Conservation (phyloP, 2,888 invertebrate species). For the Onchidella celtica region DNA sequence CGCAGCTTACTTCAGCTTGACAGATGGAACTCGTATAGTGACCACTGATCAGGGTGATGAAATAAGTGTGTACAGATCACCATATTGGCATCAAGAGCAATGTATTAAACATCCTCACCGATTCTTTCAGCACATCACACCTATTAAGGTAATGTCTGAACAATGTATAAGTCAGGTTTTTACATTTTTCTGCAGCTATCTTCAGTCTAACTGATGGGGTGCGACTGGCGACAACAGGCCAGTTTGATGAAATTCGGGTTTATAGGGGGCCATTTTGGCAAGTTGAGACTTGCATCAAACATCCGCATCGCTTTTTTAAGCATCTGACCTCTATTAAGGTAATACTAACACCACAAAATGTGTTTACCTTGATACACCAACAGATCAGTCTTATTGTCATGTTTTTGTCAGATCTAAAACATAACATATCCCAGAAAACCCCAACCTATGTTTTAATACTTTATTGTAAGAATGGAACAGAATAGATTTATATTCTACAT, state of each 20-base stretch:
- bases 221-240: slow-evolving; percentile 80
- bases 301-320: slow-evolving; percentile 81
- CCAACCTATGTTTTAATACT: too few relatives aligned
- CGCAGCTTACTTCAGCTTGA: slow-evolving; percentile 75
- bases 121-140: slow-evolving; percentile 80
- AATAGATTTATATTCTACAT: too few relatives aligned
- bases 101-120: slow-evolving; percentile 80
- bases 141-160: slow-evolving; percentile 75
- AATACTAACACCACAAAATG: too few relatives aligned
- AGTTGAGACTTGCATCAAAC: slow-evolving; percentile 75
- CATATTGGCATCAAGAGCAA: slow-evolving; percentile 77
- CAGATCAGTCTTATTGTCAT: too few relatives aligned
- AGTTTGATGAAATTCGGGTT: slow-evolving; percentile 76
- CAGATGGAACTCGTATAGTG: slow-evolving; percentile 77
- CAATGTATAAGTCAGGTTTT: background rate
- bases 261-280: slow-evolving; percentile 78
- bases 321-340: slow-evolving; percentile 81
- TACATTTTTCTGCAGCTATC: slow-evolving; percentile 60
- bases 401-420: too few relatives aligned
- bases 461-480: too few relatives aligned
- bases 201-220: slow-evolving; percentile 78
- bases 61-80: slow-evolving; percentile 77
- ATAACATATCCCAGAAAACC: too few relatives aligned
- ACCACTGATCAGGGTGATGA: slow-evolving; percentile 80
- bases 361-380: background rate